Base-by-base conservation (phyloP, 1,140 invertebrate species). In the Eueides isabella region DNA sequence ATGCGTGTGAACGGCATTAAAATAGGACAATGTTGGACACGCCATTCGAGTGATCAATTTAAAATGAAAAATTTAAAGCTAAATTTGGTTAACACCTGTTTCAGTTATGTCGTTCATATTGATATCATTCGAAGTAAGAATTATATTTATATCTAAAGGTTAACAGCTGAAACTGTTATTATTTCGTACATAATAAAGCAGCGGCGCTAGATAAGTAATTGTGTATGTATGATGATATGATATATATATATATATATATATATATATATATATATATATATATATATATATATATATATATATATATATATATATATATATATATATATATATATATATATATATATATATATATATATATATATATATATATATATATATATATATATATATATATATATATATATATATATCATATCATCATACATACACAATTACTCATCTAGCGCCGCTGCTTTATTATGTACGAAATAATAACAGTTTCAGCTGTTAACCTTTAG, bases 61-160 rank as follows among this genome's bases (percentile, higher is more conserved):
- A 44, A n/a, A 44, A 44, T 19, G n/a, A n/a, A n/a, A n/a, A n/a
- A n/a, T n/a, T n/a, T n/a, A n/a, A n/a, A n/a, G n/a, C n/a, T 63
- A 63, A 63, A 31, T 63, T 63, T n/a, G 7, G 16, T 31, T 29
- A 30, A 63, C 61, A 63, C 61, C 30, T 63, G 61, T 7, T 55
- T 23, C 12, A 12, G 7, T 7, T 55, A 55, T 26, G n/a, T n/a
- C n/a, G n/a, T n/a, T n/a, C n/a, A n/a, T 19, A 19, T 44, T 44
- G 0, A 16, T 44, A 44, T 55, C 48, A 55, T 55, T 55, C 19
- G 23, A 11, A 23, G 11, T 12, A 11, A 55, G 11, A 23, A 12
- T 26, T n/a, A 55, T 55, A 55, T 55, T 55, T 55, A 55, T 55
- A 55, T 11, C 23, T 11, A 55, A 55, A 55, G 23, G 48, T 9